These are phyloP conservation scores for Odontophorus gujanensis DNA, from an alignment of 2,113 vertebrate genomes.

Conservation along the genomic window DNA sequence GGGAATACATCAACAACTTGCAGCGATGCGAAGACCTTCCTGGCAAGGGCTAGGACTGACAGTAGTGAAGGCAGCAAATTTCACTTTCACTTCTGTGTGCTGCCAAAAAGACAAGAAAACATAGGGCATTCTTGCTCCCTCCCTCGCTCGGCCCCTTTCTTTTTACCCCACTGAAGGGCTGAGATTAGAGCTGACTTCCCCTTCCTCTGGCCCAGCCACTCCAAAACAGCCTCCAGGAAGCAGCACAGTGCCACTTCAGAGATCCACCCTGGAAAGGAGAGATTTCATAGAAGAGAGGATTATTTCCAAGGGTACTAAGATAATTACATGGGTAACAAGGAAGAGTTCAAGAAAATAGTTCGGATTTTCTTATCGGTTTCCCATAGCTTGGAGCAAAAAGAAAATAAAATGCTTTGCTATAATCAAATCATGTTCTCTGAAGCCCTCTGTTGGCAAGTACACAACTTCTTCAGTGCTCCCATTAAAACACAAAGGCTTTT, in stretches of 20 bases:
- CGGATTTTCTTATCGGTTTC: constrained; percentile 67
- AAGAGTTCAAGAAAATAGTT: constrained; percentile 63
- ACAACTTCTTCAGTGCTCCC: neutral
- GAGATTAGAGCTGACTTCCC: no score
- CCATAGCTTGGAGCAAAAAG: constrained; percentile 60
- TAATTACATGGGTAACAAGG: constrained; percentile 66
- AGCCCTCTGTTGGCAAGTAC: constrained; percentile 37
- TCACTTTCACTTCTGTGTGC: fast-evolving
- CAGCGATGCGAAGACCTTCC: neutral
- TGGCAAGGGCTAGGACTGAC: neutral
- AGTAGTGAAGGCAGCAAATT: neutral
- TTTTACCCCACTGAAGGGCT: neutral
- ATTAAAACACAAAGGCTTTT: constrained; percentile 3
- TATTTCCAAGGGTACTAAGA: constrained; percentile 63
- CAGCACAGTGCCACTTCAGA: neutral
- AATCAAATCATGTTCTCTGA: constrained; percentile 55
- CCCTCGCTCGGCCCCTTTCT: neutral
- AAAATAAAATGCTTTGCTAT: constrained; percentile 58
- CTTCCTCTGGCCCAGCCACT: constrained; percentile 26
- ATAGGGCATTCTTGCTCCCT: neutral
- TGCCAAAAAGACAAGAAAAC: neutral
- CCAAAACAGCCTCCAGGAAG: constrained; percentile 55
- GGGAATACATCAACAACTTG: neutral
- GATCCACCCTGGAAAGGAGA: constrained; percentile 21
- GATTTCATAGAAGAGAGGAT: constrained; percentile 22